These are phyloP conservation scores for Drosophila nr. fundita DNA, from an alignment of 2,888 invertebrate species.

Conservation along the genomic window DNA sequence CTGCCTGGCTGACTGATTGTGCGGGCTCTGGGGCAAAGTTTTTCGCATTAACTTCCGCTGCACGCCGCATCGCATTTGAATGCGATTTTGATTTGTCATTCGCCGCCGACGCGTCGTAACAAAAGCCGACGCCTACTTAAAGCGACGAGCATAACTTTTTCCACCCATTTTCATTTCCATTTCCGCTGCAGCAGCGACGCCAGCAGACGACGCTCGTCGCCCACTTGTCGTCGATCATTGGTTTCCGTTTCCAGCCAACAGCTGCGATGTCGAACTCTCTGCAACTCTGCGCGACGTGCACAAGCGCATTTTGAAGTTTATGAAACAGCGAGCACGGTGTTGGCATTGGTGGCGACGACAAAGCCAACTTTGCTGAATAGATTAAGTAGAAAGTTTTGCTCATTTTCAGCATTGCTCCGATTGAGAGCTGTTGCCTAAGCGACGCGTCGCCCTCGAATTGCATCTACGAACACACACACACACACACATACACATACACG, in stretches of 20 bases:
- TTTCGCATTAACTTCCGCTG: slow-evolving; percentile 80
- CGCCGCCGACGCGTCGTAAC: slow-evolving; percentile 65
- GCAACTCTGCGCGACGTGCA: slow-evolving; percentile 70
- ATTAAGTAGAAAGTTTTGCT: slow-evolving; percentile 82
- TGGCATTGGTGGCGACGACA: slow-evolving; percentile 31
- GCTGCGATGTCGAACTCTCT: slow-evolving; percentile 42
- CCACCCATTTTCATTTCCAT: slow-evolving; percentile 61
- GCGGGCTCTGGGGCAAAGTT: slow-evolving; percentile 65
- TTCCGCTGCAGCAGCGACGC: slow-evolving; percentile 29
- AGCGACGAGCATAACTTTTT: slow-evolving; percentile 54
- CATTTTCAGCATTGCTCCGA: slow-evolving; percentile 76
- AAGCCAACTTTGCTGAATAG: slow-evolving; percentile 78
- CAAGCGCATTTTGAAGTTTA: slow-evolving; percentile 82
- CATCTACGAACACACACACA: slow-evolving; percentile 1
- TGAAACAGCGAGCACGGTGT: slow-evolving; percentile 63
- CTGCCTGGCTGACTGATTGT: slow-evolving; percentile 75
- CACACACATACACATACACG: not conserved
- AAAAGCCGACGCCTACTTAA: slow-evolving; percentile 78
- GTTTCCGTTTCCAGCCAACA: slow-evolving; percentile 68
- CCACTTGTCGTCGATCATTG: slow-evolving; percentile 81
- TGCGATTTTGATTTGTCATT: slow-evolving; percentile 82
- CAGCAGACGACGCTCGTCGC: slow-evolving; percentile 53
- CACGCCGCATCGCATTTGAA: slow-evolving; percentile 80
- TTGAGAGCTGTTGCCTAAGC: slow-evolving; percentile 58
- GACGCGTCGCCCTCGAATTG: slow-evolving; percentile 21